Evolutionary conservation across 2,797 vertebrate genomes (phyloP).

Genomic region (Remorina albescens): DNA sequence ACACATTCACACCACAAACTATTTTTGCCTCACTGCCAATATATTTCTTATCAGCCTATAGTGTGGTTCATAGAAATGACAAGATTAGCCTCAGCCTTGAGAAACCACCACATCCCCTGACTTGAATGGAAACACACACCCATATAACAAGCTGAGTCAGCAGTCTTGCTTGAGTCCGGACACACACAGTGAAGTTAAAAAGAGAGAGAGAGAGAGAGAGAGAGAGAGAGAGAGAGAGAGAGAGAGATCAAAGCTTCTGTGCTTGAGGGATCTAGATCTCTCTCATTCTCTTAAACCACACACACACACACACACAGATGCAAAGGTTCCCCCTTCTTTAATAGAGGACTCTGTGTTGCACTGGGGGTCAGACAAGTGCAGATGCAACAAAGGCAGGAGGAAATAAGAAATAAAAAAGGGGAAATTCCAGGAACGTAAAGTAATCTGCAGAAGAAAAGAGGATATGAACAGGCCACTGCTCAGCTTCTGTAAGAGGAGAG

Average conservation of each 20-base stretch:
- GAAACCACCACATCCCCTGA: slow-evolving; percentile 25
- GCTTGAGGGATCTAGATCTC: slow-evolving; percentile 61
- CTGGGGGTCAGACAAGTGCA: slow-evolving; percentile 65
- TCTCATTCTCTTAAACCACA: slow-evolving; percentile 26
- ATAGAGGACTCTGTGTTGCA: slow-evolving; percentile 50
- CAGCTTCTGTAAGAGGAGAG: slow-evolving; percentile 56
- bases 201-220: too few species aligned
- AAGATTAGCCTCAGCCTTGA: slow-evolving; percentile 13
- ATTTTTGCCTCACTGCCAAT: too few species aligned
- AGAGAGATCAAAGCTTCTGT: slow-evolving; percentile 68
- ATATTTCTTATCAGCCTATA: slow-evolving; percentile 24
- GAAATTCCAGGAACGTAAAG: slow-evolving; percentile 71
- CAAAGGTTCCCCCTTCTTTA: slow-evolving; percentile 31
- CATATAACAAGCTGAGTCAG: slow-evolving; percentile 57
- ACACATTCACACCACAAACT: background rate
- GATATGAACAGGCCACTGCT: slow-evolving; percentile 59
- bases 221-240: too few species aligned
- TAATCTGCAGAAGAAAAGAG: slow-evolving; percentile 60
- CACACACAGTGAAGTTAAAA: slow-evolving; percentile 41
- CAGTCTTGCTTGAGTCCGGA: slow-evolving; percentile 49
- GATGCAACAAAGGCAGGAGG: slow-evolving; percentile 73
- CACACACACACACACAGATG: slow-evolving; percentile 19
- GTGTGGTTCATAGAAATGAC: background rate
- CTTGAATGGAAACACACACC: slow-evolving; percentile 18
- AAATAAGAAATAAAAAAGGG: slow-evolving; percentile 74